Base-by-base conservation (phyloP, 2,113 vertebrate genomes). In the Pao palembangensis region DNA sequence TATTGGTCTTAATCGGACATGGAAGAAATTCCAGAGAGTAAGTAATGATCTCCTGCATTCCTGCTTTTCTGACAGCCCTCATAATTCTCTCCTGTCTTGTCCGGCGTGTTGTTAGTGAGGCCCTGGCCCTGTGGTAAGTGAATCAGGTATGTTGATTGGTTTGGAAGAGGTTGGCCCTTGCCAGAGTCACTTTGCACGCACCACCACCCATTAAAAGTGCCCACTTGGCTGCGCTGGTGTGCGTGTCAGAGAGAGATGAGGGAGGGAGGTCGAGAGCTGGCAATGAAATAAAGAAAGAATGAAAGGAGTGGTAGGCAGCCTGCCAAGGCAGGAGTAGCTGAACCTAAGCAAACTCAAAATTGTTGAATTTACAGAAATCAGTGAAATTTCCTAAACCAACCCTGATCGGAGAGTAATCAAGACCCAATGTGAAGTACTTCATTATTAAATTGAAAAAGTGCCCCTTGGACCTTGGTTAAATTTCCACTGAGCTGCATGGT, bases 71-170 rank as follows among this genome's bases (percentile, higher is more conserved):
- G 19, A 28, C 47, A 52, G 14, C 28, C 42, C 11, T 43, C 41
- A 54, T 19, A 18, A 34, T 49, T 63, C 50, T 42, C 59, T 52
- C 54, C 55, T 55, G 19, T 64, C 59, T 68, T 59, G 58, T 60
- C 71, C 66, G 42, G 43, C 64, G 41, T 67, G 67, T 51, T 58
- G 65, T 67, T 80, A 82, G 82, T 78, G 76, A 88, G 80, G 65
- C 71, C 50, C 55, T 42, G 19, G 63, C 69, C 58, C 42, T 68
- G 70, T 11, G 53, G 61, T 85, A 83, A 80, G 80, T 51, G 75
- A 75, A 66, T 82, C 85, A 84, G 84, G 80, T 88, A 84, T 88
- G 85, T 86, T 85, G 82, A 90, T 86, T 87, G 78, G 74, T 80
- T 74, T 80, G 76, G 83, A 76, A 82, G 65, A 69, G 67, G 59